phyloP scores from a whole-genome alignment of 2,113 vertebrate genomes.

The Rhinogobius similis region DNA sequence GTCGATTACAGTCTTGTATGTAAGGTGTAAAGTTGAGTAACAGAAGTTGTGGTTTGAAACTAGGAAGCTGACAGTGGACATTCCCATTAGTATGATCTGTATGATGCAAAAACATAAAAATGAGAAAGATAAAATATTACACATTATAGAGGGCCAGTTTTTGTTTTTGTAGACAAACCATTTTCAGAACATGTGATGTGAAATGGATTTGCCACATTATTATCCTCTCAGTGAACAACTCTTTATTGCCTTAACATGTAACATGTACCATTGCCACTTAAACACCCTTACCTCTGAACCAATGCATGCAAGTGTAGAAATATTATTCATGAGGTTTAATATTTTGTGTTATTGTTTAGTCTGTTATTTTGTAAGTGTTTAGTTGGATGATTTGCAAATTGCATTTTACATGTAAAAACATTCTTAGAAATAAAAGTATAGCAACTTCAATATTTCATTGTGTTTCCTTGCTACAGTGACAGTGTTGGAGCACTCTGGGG shows the following conservation, averaged over 20 bases:
- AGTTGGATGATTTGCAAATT: constrained; percentile 4
- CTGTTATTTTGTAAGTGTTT: neutral
- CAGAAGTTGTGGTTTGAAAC: neutral
- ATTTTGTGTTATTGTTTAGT: neutral
- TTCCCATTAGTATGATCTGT: neutral
- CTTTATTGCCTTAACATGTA: neutral
- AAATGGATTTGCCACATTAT: constrained; percentile 20
- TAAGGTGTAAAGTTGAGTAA: neutral
- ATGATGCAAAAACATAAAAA: neutral
- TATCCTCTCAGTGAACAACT: neutral
- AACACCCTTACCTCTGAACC: constrained; percentile 3
- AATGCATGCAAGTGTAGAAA: neutral
- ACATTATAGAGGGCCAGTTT: neutral
- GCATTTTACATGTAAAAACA: constrained; percentile 15
- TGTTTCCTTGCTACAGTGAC: neutral
- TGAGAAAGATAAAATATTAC: neutral
- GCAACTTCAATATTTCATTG: neutral
- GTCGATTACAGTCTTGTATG: neutral
- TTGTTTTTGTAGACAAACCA: neutral
- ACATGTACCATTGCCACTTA: neutral
- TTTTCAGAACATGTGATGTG: neutral
- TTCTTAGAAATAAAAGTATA: constrained; percentile 34
- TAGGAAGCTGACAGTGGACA: neutral
- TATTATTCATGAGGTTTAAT: neutral
- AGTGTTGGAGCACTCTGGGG: constrained; percentile 6